Percentiles rank a stretch among this genome's conserved stretches.
Conservation (phyloP, 2,888 invertebrate species). For the Stramonita haemastoma region DNA sequence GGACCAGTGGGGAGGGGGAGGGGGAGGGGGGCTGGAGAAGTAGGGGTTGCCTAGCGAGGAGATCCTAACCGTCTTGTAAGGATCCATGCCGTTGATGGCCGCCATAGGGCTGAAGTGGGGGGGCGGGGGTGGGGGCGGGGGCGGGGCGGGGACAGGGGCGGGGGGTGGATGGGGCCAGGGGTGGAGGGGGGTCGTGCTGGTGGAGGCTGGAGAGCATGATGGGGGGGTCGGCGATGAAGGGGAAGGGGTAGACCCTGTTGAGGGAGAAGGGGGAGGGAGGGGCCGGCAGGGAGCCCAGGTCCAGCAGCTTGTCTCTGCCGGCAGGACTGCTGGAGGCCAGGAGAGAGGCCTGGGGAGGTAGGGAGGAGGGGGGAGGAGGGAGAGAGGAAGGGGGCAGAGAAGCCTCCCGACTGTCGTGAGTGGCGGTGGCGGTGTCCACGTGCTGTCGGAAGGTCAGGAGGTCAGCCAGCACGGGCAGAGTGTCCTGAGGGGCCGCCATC, state of each 20-base stretch:
- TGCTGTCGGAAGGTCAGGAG: conserved; percentile 47
- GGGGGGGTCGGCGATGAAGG: conserved; percentile 66
- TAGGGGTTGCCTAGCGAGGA: conserved; percentile 67
- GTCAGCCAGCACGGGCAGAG: conserved; percentile 51
- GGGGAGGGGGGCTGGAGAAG: conserved; percentile 52
- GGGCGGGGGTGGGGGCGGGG: conserved; percentile 21
- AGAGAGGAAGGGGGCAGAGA: conserved; percentile 9
- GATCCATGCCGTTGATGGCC: conserved; percentile 43
- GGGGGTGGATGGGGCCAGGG: conserved; percentile 52
- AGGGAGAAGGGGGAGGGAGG: conserved; percentile 41
- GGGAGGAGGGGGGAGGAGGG: neutral
- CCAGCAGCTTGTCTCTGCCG: conserved; percentile 28
- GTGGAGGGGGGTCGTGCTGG: conserved; percentile 57
- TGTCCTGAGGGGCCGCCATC: conserved; percentile 44
- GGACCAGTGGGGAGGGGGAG: conserved; percentile 7
- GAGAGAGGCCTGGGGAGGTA: neutral
- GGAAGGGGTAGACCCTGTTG: conserved; percentile 64
- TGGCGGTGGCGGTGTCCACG: conserved; percentile 1
- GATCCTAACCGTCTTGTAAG: conserved; percentile 63
- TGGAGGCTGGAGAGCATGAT: conserved; percentile 63
- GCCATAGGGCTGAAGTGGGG: conserved; percentile 19
- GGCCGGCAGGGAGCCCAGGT: conserved; percentile 3
- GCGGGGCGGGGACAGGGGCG: conserved; percentile 43
- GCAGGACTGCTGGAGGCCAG: conserved; percentile 14
- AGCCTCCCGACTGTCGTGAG: conserved; percentile 17